A percentile compares a stretch with the other conserved stretches of the same genome.
phyloP scores from a whole-genome alignment of 2,888 invertebrate genomes.

The Drosophila hamatofila region DNA sequence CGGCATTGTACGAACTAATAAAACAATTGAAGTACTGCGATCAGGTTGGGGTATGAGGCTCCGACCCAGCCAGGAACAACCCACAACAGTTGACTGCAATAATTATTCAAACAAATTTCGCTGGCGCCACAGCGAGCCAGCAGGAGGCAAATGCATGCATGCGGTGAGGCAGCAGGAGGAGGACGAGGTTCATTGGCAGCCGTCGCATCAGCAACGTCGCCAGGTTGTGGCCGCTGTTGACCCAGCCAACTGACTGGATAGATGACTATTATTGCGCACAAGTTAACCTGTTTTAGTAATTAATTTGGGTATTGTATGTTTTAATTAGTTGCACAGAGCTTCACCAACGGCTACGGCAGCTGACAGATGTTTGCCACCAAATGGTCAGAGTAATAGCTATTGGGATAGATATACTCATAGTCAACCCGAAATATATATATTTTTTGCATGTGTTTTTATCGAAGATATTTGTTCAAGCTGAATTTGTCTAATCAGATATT shows the following conservation, averaged over 20 bases:
- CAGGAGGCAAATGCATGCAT: constrained; percentile 4
- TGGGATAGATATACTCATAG: not conserved
- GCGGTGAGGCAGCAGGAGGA: not conserved
- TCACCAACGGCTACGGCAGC: constrained; percentile 17
- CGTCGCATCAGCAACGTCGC: constrained; percentile 38
- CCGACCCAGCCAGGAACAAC: constrained; percentile 24
- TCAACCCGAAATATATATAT: not conserved
- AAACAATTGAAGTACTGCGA: constrained; percentile 67
- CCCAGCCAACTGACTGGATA: constrained; percentile 59
- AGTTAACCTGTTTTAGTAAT: constrained; percentile 85
- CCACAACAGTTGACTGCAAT: constrained; percentile 70
- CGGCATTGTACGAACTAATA: constrained; percentile 65
- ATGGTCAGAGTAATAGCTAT: constrained; percentile 1
- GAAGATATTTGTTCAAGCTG: not conserved
- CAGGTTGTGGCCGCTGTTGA: constrained; percentile 53
- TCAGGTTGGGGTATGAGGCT: constrained; percentile 2
- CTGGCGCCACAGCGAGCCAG: constrained; percentile 60
- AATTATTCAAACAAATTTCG: constrained; percentile 74
- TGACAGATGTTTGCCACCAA: constrained; percentile 34
- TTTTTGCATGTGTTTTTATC: not conserved
- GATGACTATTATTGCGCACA: constrained; percentile 80
- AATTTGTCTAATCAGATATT: not conserved
- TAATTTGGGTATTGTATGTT: constrained; percentile 84
- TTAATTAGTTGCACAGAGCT: constrained; percentile 80
- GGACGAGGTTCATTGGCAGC: constrained; percentile 44